These are phyloP conservation scores for Pocillopora grandis DNA, from an alignment of 92 coral and sea anemone species.

Conservation along the genomic window DNA sequence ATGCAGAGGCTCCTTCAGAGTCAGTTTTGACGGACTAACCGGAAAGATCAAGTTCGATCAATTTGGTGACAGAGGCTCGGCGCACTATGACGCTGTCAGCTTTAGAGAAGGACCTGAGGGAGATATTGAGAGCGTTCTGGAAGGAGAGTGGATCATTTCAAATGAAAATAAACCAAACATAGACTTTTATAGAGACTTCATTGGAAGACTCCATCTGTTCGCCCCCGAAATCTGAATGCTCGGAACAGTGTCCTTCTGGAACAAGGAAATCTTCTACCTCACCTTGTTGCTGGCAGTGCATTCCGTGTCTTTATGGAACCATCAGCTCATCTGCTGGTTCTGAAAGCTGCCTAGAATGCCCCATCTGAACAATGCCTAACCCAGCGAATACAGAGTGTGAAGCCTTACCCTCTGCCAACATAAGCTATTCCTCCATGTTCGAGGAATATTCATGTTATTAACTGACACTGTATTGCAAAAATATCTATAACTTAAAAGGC, in stretches of 20 bases:
- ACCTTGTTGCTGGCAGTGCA: background rate
- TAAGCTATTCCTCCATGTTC: background rate
- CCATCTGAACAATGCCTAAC: slow-evolving; percentile 8
- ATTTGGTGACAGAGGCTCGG: background rate
- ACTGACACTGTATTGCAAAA: too few relatives aligned
- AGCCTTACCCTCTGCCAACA: slow-evolving; percentile 25
- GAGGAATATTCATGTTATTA: too few relatives aligned
- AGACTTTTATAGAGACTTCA: background rate
- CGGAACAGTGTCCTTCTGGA: slow-evolving; percentile 31
- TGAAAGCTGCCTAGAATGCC: slow-evolving; percentile 28
- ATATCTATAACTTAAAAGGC: too few relatives aligned
- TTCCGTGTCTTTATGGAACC: slow-evolving; percentile 16
- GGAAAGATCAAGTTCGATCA: slow-evolving; percentile 2
- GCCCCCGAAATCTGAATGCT: slow-evolving; percentile 5
- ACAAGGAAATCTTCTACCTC: slow-evolving; percentile 18
- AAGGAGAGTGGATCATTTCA: background rate
- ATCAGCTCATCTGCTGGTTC: slow-evolving; percentile 11
- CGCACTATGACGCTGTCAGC: background rate
- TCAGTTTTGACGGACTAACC: background rate
- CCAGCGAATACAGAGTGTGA: slow-evolving; percentile 10
- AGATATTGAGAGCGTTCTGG: background rate
- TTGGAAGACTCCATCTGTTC: background rate
- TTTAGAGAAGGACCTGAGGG: background rate
- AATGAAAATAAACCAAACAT: background rate
- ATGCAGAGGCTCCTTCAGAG: background rate